Conservation (phyloP, 1,140 invertebrate species). For the Bombus affinis region DNA sequence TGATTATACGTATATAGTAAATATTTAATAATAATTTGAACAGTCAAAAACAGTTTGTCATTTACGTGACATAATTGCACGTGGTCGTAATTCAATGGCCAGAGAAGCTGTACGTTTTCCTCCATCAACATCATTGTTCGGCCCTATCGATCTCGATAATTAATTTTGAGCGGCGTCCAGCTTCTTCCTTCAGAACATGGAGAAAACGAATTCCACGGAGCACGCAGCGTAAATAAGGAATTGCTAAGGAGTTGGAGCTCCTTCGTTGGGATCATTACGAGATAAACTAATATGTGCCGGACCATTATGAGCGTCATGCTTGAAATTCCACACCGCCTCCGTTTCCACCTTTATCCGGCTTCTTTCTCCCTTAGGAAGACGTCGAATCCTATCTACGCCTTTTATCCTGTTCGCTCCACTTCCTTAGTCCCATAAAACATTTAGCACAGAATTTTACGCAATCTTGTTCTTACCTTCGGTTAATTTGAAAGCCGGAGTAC, state of each 20-base stretch:
- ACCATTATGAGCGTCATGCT: constrained; percentile 41
- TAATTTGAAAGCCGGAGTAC: too few species aligned
- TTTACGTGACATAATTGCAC: neutral
- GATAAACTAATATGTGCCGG: constrained; percentile 47
- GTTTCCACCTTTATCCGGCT: neutral
- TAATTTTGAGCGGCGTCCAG: constrained; percentile 23
- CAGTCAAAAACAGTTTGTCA: too few species aligned
- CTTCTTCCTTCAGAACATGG: neutral
- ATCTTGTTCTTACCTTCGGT: neutral
- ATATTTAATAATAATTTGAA: neutral
- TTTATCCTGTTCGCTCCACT: neutral
- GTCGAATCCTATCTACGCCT: neutral
- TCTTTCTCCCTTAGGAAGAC: neutral
- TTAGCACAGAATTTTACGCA: neutral
- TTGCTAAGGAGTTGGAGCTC: neutral
- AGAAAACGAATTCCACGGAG: constrained; percentile 18
- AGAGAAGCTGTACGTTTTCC: neutral
- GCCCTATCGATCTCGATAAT: constrained; percentile 14
- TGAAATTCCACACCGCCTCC: constrained; percentile 36
- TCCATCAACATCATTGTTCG: neutral
- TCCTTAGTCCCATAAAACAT: too few species aligned
- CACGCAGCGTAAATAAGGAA: constrained; percentile 8
- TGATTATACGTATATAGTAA: too few species aligned
- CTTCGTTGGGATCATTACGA: constrained; percentile 47
- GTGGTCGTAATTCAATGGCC: neutral